These are phyloP conservation scores for Oreortyx pictus DNA, from an alignment of 2,797 vertebrate species.

Conservation along the genomic window DNA sequence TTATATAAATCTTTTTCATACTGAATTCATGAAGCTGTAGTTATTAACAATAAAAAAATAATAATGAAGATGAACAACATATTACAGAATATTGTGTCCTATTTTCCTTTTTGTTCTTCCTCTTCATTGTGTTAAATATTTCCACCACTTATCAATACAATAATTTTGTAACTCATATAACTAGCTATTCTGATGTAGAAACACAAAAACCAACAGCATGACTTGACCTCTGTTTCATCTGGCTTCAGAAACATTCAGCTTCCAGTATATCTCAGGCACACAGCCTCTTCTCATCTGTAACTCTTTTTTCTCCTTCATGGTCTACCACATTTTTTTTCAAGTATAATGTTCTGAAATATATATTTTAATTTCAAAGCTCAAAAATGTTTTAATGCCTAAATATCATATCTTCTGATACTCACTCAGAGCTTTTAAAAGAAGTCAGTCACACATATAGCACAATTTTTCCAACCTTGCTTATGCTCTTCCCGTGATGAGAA, in stretches of 20 bases:
- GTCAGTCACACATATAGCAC: not conserved
- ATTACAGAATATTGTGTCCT: not conserved
- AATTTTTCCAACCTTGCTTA: not conserved
- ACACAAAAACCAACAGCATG: not conserved
- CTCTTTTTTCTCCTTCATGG: not conserved
- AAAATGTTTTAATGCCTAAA: not conserved
- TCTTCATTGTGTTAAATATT: not conserved
- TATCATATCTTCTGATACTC: not conserved
- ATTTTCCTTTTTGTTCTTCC: not conserved
- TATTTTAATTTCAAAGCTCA: not conserved
- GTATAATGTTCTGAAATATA: not conserved
- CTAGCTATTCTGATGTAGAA: not conserved
- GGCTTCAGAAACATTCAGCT: not conserved
- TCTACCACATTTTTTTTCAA: not conserved
- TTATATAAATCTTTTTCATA: not conserved
- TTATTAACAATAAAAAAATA: not conserved
- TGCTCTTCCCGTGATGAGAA: not conserved
- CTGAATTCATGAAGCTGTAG: not conserved
- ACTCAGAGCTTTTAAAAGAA: not conserved
- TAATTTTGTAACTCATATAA: not conserved
- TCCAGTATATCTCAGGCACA: not conserved
- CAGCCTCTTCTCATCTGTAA: not conserved
- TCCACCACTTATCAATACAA: not conserved
- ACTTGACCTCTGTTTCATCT: not conserved
- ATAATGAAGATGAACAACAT: not conserved